A percentile compares a stretch with the other conserved stretches of the same genome.
Evolutionary conservation across 2,888 invertebrate genomes (phyloP).

Genomic region (Lydus trimaculatus): DNA sequence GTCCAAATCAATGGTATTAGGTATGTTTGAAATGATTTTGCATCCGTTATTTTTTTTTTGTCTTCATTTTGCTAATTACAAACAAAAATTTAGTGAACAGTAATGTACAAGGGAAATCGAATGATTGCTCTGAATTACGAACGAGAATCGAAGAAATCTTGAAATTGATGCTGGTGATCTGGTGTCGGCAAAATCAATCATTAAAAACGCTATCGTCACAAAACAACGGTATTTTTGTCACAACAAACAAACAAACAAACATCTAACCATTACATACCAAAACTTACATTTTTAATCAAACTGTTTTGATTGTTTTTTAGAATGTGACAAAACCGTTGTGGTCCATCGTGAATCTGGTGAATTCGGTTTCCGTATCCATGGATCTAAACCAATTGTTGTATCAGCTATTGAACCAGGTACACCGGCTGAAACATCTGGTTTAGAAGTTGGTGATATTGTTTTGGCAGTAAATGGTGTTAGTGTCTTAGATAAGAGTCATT

Average conservation of each 20-base stretch:
- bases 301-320: slow-evolving; percentile 65
- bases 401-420: slow-evolving; percentile 95
- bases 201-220: slow-evolving; percentile 39
- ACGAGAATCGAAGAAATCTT: slow-evolving; percentile 79
- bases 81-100: slow-evolving; percentile 11
- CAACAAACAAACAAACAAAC: no score
- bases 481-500: slow-evolving; percentile 91
- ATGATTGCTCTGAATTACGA: slow-evolving; percentile 63
- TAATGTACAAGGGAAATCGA: slow-evolving; percentile 23
- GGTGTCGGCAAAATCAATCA: slow-evolving; percentile 81
- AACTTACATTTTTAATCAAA: no score
- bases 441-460: slow-evolving; percentile 94
- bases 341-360: slow-evolving; percentile 86
- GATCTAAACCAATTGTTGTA: slow-evolving; percentile 95
- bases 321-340: slow-evolving; percentile 86
- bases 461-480: slow-evolving; percentile 90
- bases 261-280: no score
- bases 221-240: slow-evolving; percentile 31
- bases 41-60: background rate
- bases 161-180: slow-evolving; percentile 82
- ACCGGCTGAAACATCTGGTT: slow-evolving; percentile 89
- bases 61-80: background rate
- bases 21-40: slow-evolving; percentile 15
- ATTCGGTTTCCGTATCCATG: slow-evolving; percentile 95
- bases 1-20: slow-evolving; percentile 23